These are phyloP conservation scores for Hyles vespertilio DNA, from an alignment of 1,140 invertebrate species.

Conservation along the genomic window DNA sequence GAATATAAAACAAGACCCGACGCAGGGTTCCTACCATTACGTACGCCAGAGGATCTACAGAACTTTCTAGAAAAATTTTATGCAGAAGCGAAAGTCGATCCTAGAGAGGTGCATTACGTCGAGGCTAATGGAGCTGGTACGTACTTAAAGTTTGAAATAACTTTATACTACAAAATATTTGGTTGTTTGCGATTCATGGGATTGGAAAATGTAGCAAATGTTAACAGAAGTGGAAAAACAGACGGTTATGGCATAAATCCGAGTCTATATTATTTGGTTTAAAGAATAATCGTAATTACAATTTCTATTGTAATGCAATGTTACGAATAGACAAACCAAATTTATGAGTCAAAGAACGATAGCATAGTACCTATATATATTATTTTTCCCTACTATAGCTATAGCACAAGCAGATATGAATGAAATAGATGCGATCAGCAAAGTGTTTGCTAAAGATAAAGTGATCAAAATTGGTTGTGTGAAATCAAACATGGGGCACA, in stretches of 20 bases:
- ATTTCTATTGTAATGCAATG: not conserved
- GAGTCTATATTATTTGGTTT: too few species aligned
- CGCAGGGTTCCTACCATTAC: not conserved
- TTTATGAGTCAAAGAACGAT: too few species aligned
- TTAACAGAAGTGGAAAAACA: too few species aligned
- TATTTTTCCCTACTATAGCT: conserved; percentile 13
- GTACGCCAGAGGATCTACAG: conserved; percentile 75
- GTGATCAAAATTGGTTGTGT: conserved; percentile 82
- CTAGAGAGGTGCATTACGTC: conserved; percentile 80
- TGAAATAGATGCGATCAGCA: conserved; percentile 43
- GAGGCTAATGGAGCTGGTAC: conserved; percentile 82
- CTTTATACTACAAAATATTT: too few species aligned
- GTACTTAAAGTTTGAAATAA: not conserved
- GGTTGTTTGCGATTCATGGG: too few species aligned
- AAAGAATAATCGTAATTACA: too few species aligned
- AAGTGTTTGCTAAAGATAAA: conserved; percentile 48
- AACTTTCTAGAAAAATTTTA: conserved; percentile 79
- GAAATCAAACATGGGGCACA: conserved; percentile 85
- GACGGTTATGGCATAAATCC: too few species aligned
- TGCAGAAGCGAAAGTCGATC: conserved; percentile 77
- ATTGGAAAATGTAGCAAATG: too few species aligned
- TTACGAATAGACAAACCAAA: not conserved
- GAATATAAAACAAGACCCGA: conserved; percentile 1
- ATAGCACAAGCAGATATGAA: conserved; percentile 87
- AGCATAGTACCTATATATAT: not conserved